phyloP scores from a whole-genome alignment of 2,113 vertebrate species.

The Heliornis fulica region DNA sequence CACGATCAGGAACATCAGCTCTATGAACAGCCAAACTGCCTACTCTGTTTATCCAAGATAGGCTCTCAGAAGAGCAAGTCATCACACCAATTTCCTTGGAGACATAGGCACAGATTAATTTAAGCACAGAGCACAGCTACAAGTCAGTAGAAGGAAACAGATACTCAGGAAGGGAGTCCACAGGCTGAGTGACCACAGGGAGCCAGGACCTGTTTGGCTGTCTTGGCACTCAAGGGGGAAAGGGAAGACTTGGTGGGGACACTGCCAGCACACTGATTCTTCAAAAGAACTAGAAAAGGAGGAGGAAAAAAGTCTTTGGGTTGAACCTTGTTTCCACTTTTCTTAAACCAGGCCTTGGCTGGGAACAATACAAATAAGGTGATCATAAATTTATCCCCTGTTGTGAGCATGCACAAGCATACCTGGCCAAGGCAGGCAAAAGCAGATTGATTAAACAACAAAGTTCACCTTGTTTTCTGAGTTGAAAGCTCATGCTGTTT shows the following conservation, averaged over 20 bases:
- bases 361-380: not conserved
- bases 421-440: not conserved
- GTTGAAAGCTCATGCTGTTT: conserved; percentile 45
- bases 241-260: not conserved
- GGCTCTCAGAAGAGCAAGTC: not conserved
- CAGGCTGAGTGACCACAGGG: not conserved
- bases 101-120: not conserved
- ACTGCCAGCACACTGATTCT: not conserved
- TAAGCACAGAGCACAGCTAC: not conserved
- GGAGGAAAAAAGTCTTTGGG: not conserved
- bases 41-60: not conserved
- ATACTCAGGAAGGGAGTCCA: not conserved
- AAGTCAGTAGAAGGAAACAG: not conserved
- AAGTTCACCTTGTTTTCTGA: conserved; percentile 27
- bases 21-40: not conserved
- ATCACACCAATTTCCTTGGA: not conserved
- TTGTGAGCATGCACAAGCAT: not conserved
- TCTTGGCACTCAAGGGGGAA: not conserved
- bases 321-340: not conserved
- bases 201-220: not conserved
- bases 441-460: conserved; percentile 3
- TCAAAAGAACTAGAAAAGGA: not conserved
- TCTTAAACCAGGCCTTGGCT: not conserved
- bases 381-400: not conserved
- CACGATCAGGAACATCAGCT: not conserved